Percentiles rank a stretch among this genome's conserved stretches.
Evolutionary conservation across 2,797 vertebrate genomes (phyloP).

Genomic region (Channa striata): DNA sequence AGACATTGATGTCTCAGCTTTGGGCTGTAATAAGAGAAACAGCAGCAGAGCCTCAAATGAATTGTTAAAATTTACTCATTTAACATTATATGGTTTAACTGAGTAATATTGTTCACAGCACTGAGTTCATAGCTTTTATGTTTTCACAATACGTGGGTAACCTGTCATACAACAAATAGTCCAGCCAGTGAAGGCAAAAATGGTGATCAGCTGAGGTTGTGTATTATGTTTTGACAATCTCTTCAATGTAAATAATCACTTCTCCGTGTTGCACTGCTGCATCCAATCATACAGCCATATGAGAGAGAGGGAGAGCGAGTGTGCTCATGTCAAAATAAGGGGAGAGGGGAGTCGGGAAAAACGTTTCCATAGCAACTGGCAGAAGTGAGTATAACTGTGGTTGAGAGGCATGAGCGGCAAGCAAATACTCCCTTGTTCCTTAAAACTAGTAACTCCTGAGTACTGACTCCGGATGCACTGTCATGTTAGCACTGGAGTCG

Average conservation of each 20-base stretch:
- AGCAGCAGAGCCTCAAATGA: slow-evolving; percentile 43
- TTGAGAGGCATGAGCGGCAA: slow-evolving; percentile 84
- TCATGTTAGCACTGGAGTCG: slow-evolving; percentile 15
- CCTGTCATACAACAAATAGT: slow-evolving; percentile 2
- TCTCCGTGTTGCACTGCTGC: slow-evolving; percentile 59
- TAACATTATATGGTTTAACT: slow-evolving; percentile 21
- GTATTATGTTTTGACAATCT: slow-evolving; percentile 57
- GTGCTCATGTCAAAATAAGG: slow-evolving; percentile 69
- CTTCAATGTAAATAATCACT: slow-evolving; percentile 67
- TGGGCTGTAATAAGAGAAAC: slow-evolving; percentile 43
- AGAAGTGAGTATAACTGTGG: slow-evolving; percentile 81
- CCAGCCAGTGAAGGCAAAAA: slow-evolving; percentile 22
- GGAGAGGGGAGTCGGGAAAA: slow-evolving; percentile 66
- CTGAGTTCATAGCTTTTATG: slow-evolving; percentile 9
- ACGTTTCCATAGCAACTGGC: slow-evolving; percentile 85
- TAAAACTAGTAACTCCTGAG: slow-evolving; percentile 67
- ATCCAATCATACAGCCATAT: slow-evolving; percentile 69
- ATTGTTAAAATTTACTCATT: slow-evolving; percentile 37
- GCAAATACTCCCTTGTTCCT: slow-evolving; percentile 77
- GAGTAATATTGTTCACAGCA: slow-evolving; percentile 8
- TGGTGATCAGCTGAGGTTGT: slow-evolving; percentile 54
- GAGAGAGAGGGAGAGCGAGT: slow-evolving; percentile 24
- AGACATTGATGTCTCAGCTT: slow-evolving; percentile 49
- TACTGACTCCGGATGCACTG: slow-evolving; percentile 36
- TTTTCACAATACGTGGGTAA: background rate